Evolutionary conservation across 2,888 invertebrate genomes (phyloP).

Genomic region (Dysmachus trigonus): DNA sequence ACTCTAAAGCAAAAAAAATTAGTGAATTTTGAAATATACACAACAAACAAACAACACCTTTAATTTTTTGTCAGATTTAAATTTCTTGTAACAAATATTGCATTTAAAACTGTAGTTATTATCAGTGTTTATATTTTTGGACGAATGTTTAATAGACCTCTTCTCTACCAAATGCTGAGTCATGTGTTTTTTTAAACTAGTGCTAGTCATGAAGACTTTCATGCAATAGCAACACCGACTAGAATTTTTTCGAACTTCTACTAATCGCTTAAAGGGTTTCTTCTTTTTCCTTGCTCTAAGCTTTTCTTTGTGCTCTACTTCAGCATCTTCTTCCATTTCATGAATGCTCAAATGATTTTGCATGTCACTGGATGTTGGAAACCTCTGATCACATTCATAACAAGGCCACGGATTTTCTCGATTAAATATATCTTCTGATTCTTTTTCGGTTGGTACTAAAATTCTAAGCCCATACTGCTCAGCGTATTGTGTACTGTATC

Average conservation of each 20-base stretch:
- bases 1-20: constrained; percentile 59
- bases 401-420: constrained; percentile 69
- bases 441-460: constrained; percentile 61
- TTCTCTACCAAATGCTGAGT: constrained; percentile 47
- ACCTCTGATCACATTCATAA: constrained; percentile 71
- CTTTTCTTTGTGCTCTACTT: constrained; percentile 44
- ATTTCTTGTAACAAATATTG: constrained; percentile 56
- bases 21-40: background rate
- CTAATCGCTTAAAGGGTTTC: constrained; percentile 41
- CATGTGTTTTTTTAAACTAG: constrained; percentile 52
- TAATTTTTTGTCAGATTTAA: constrained; percentile 71
- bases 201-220: constrained; percentile 53
- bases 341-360: constrained; percentile 71
- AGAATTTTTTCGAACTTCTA: constrained; percentile 50
- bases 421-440: constrained; percentile 51
- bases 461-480: constrained; percentile 61
- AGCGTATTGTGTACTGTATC: constrained; percentile 76
- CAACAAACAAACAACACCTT: constrained; percentile 57
- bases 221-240: constrained; percentile 51
- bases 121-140: background rate
- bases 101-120: constrained; percentile 53
- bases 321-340: constrained; percentile 47
- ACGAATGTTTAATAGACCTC: background rate
- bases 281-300: constrained; percentile 38
- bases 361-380: constrained; percentile 68